Base-by-base conservation (phyloP, 2,113 vertebrate species). In the Ciconia stormi region DNA sequence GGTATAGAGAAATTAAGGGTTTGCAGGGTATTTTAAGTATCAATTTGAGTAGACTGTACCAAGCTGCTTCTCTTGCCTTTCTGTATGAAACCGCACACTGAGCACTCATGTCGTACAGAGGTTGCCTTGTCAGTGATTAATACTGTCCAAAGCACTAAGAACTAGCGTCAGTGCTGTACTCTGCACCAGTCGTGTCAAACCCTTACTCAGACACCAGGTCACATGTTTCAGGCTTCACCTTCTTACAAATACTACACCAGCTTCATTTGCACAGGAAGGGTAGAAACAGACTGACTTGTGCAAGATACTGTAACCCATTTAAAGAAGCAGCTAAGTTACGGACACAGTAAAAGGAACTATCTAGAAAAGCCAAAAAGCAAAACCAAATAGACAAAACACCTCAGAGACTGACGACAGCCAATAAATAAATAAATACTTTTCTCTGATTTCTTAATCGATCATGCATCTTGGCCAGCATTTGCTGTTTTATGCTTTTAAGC, bases 81-180 rank as follows among this genome's bases (percentile, higher is more conserved):
- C 27, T 53, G 10, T 23, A 70, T 1, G 26, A 49, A 94, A 22
- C 77, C 9, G 25, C 26, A 20, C 63, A 30, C 58, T 34, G 29
- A 74, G 62, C 25, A 29, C 17, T 55, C 30, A 0, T 6, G 14
- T 17, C 0, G 0, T 6, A 78, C 21, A 11, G 50, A 59, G 26
- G 67, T 6, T 69, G 73, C 38, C 46, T 66, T 10, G 0, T n/a
- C 78, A 72, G 67, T 18, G 42, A 92, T 36, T 78, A 56, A 63
- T 13, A 10, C 6, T 12, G 36, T 8, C 56, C 73, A 44, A 74
- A 84, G 55, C 5, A 56, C 27, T 6, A 23, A 21, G 38, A 70
- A 44, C 38, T 46, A 89, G 21, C 2, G 1, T 16, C 67, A 59
- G 32, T 7, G 47, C 29, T 55, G n/a, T 19, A 61, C 40, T 63